Evolutionary conservation across 2,113 vertebrate species (phyloP), one percentile per base, ranked within the genome.

Genomic region (Edolisoma coerulescens): DNA sequence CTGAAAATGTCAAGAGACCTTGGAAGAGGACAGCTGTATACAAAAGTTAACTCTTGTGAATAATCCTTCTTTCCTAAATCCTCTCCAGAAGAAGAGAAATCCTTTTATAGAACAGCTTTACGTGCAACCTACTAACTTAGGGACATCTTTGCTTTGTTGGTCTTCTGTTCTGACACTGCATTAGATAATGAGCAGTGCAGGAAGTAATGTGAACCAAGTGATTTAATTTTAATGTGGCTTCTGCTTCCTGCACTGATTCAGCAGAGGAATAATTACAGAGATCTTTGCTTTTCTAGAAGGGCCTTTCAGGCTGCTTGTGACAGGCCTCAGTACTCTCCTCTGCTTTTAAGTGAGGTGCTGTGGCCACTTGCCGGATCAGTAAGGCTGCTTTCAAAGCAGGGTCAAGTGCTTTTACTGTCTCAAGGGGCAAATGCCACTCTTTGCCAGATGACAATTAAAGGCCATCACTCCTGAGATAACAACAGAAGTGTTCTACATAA

Each of bases 221-320:
- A 89, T 78, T 95, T 88, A 49, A 90, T 90, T 95, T 90, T 85
- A 93, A 89, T 70, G 39, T 64, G 60, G 78, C 32, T 92, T 89
- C 59, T 85, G 41, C 77, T 96, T 92, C 79, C 81, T 82, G 84
- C 50, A 73, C 50, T 59, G 68, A 91, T 91, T 78, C 65, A 73
- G 73, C 89, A 73, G 50, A 20, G 39, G 45, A 91, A 79, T 91
- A 91, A 96, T 84, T 90, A 74, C 56, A 75, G 32, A 70, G 78
- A 83, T 75, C 90, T 74, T 15, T 82, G 69, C 42, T 32, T 75
- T 76, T 87, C 49, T 21, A 81, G 60, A 88, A 50, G 73, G 79
- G 64, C 47, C 61, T 95, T 95, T 76, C 47, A 61, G 49, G 59
- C 61, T 92, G 69, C 80, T 79, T 52, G 30, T 53, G 61, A 60